Evolutionary conservation across 2,113 vertebrate species (phyloP), one percentile per base, ranked within the genome.

Genomic region (Trichechus manatus): DNA sequence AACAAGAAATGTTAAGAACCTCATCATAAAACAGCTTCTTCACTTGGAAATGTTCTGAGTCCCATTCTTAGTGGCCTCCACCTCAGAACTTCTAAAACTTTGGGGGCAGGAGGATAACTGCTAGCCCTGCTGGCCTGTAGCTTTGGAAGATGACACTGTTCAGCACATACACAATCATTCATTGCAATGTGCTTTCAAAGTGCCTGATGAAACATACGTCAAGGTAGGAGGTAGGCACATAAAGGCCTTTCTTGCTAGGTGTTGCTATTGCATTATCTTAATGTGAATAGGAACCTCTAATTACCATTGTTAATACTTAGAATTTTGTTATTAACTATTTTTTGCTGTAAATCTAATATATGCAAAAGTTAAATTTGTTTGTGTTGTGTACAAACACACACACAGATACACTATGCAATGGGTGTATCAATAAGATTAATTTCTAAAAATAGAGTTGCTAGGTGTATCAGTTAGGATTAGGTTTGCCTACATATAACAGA

Each of bases 281-380:
- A 88, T 66, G 27, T 83, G 87, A 83, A 50, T 92, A 89, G 61
- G 92, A 92, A 53, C 44, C 36, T 92, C 47, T 78, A 36, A 83
- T 93, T 75, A 84, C 25, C 9, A 50, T 95, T 92, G 70, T 79
- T 75, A 87, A 80, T 72, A 79, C 31, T 78, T 96, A n/a, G 39
- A 70, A 82, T 84, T 93, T 74, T 90, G 22, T 97, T 81, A 64
- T 87, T 77, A 91, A 0, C 31, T 53, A 9, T 81, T 70, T 75
- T 93, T 47, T 81, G 29, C 47, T 79, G 79, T 23, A 44, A 56
- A 23, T 63, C 33, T 70, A 79, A 89, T n/a, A n/a, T 68, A 31
- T 81, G 42, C 78, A 87, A 19, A 89, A 94, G 27, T 59, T 75
- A 74, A 47, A 33, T 29, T 11, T 78, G 2, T 66, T 47, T 50